These are phyloP conservation scores for Azemiops feae DNA, from an alignment of 2,113 vertebrate genomes.

Conservation along the genomic window DNA sequence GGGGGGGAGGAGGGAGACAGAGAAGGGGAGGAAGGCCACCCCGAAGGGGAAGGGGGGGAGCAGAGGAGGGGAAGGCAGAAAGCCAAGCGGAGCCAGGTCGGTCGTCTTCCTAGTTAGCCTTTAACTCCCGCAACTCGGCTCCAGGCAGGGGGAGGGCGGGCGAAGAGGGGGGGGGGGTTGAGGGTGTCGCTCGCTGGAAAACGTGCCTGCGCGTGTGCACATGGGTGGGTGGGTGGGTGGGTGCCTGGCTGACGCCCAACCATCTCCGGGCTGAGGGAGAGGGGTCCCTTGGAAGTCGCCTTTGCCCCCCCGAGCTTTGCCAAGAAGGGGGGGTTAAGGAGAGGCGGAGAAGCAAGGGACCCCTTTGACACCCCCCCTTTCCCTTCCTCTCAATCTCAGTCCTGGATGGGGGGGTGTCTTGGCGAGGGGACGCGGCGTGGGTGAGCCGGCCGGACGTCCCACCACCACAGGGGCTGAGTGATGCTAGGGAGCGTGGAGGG, in stretches of 20 bases:
- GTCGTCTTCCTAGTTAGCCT: conserved; percentile 57
- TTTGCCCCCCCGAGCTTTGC: conserved; percentile 61
- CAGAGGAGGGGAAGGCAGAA: background rate
- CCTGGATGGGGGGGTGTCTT: background rate
- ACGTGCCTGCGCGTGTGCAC: background rate
- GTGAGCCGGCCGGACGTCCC: background rate
- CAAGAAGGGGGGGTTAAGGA: conserved; percentile 60
- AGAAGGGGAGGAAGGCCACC: background rate
- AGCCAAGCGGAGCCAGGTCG: background rate
- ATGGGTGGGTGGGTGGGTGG: background rate
- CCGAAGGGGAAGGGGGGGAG: no score
- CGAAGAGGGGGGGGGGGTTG: conserved; percentile 33
- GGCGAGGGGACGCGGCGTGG: background rate
- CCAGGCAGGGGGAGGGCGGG: conserved; percentile 59
- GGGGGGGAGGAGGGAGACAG: no score
- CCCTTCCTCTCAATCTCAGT: background rate
- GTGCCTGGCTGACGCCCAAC: conserved; percentile 21
- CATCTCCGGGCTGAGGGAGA: conserved; percentile 56
- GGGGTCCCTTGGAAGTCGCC: conserved; percentile 59
- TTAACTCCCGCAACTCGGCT: conserved; percentile 46
- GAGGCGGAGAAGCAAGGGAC: conserved; percentile 59
- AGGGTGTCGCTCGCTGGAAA: conserved; percentile 10
- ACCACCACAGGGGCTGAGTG: background rate
- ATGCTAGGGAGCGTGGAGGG: background rate
- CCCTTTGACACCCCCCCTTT: background rate